Evolutionary conservation across 2,113 vertebrate genomes (phyloP), one percentile per base, ranked within the genome.

Genomic region (Catagonus wagneri): DNA sequence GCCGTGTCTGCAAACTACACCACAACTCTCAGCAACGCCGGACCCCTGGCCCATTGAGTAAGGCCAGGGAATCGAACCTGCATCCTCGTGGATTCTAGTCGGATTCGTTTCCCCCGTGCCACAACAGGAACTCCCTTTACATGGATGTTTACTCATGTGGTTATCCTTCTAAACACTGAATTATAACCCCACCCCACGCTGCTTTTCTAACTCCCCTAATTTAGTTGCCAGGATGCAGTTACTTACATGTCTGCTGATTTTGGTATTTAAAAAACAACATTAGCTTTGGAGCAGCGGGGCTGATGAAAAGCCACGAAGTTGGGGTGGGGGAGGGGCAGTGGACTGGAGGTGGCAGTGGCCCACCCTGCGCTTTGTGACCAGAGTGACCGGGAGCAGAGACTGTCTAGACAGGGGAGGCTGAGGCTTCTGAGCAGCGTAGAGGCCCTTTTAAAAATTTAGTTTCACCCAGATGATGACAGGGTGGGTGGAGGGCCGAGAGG

Each of bases 191-290:
- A 12, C 11, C 50, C 75, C 75, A 2, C 69, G n/a, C 54, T 81
- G 94, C 80, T 94, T 56, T 75, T 76, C 85, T 93, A 88, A 90
- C 80, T 78, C 66, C 60, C n/a, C 81, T 90, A 61, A 54, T 90
- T 90, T 95, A 58, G 88, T 96, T 90, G n/a, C 88, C 81, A 66
- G 81, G 66, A 93, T 50, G 66, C 61, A 65, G 36, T 94, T 81
- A 94, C 34, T 93, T 90, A 36, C 3, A 50, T 0, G 0, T 96
- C 95, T 94, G 76, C 79, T 90, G 83, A 83, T 81, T 91, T 65
- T 6, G 71, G 52, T 13, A 20, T n/a, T 95, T 69, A 25, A 36
- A 4, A 76, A 76, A 76, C 29, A 69, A n/a, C 13, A 60, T 66
- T 74, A 78, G 56, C 61, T 91, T 92, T 86, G 34, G 54, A 96